phyloP scores from a whole-genome alignment of 2,113 vertebrate species.

The Synodontis membranacea region DNA sequence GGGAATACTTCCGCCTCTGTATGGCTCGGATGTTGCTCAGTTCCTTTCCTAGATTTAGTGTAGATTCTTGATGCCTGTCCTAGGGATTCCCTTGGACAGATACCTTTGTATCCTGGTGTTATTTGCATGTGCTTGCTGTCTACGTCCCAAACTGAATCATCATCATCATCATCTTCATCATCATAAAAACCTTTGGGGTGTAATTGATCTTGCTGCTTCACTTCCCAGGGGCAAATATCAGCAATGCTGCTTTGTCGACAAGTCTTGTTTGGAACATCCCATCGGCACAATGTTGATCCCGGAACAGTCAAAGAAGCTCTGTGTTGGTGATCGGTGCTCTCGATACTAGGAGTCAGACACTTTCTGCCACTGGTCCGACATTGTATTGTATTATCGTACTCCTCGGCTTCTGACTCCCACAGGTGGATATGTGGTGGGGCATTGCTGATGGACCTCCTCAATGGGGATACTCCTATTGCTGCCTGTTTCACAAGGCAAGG shows the following conservation, averaged over 20 bases:
- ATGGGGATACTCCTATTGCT: constrained; percentile 64
- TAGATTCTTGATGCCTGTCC: constrained; percentile 23
- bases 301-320: constrained; percentile 54
- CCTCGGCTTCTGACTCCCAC: constrained; percentile 65
- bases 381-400: constrained; percentile 66
- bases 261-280: constrained; percentile 59
- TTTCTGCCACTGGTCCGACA: constrained; percentile 55
- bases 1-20: constrained; percentile 55
- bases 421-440: constrained; percentile 60
- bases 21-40: constrained; percentile 3
- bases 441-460: constrained; percentile 64
- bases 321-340: constrained; percentile 60
- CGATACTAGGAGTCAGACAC: constrained; percentile 50
- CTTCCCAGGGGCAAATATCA: constrained; percentile 62
- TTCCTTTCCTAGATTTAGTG: neutral
- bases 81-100: constrained; percentile 34
- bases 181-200: neutral
- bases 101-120: neutral
- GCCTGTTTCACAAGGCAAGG: constrained; percentile 73
- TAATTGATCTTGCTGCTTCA: constrained; percentile 20
- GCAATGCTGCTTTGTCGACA: constrained; percentile 32
- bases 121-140: neutral
- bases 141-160: constrained; percentile 55
- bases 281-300: constrained; percentile 67
- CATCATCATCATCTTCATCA: neutral